A percentile compares a stretch with the other conserved stretches of the same genome.
Evolutionary conservation across 2,797 vertebrate genomes (phyloP).

Genomic region (Vespertilio murinus): DNA sequence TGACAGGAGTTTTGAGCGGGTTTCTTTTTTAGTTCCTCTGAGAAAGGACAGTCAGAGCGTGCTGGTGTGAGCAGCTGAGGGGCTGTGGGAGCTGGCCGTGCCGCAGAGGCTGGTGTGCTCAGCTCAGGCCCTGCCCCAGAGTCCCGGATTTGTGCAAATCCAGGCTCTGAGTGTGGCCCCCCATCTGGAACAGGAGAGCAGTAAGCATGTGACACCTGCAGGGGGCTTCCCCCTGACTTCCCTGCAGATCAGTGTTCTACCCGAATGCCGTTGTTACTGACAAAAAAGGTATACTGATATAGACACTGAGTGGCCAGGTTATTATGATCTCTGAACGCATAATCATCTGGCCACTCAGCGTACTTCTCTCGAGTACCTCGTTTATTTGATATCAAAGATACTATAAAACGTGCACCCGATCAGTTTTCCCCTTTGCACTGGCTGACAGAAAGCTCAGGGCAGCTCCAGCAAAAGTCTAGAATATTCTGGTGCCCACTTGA

Average conservation of each 20-base stretch:
- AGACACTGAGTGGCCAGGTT: background rate
- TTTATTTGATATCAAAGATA: no score
- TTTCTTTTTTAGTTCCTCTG: background rate
- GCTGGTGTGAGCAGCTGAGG: background rate
- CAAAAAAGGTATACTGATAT: background rate
- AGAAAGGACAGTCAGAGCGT: background rate
- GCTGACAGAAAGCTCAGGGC: no score
- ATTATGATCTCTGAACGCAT: no score
- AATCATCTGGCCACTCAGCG: no score
- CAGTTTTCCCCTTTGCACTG: no score
- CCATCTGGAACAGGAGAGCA: background rate
- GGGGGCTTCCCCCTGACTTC: background rate
- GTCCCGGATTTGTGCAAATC: accelerated
- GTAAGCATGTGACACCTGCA: background rate
- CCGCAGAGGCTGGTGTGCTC: no score
- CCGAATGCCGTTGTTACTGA: background rate
- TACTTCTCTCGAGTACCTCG: no score
- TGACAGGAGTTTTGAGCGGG: background rate
- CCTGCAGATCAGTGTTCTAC: background rate
- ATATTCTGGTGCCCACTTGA: no score
- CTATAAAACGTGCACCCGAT: no score
- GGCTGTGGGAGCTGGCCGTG: background rate
- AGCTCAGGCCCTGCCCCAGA: background rate
- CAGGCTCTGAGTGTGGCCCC: background rate
- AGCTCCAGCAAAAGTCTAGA: no score